These are phyloP conservation scores for Eremophila alpestris DNA, from an alignment of 2,797 vertebrate species.

Conservation along the genomic window DNA sequence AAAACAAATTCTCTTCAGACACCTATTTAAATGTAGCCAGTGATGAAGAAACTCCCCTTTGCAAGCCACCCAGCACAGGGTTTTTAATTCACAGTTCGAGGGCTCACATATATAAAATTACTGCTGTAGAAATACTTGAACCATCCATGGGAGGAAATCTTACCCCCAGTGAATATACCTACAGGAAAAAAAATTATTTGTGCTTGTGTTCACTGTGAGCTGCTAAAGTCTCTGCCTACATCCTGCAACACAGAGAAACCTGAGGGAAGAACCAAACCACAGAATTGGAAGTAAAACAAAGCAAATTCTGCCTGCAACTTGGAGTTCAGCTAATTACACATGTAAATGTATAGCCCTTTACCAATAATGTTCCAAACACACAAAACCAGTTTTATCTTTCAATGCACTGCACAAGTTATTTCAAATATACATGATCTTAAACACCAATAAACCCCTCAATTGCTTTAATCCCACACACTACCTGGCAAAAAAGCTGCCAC, in stretches of 20 bases:
- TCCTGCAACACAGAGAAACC: background rate
- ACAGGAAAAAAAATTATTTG: background rate
- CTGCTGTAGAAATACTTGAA: background rate
- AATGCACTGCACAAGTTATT: background rate
- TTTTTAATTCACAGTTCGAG: background rate
- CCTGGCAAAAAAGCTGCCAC: background rate
- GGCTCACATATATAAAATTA: background rate
- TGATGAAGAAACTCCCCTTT: background rate
- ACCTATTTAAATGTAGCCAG: background rate
- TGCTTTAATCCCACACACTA: background rate
- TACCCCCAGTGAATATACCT: background rate
- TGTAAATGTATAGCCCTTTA: slow-evolving; percentile 2
- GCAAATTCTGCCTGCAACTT: background rate
- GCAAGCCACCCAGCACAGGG: background rate
- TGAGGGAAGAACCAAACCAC: background rate
- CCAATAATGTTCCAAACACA: slow-evolving; percentile 63
- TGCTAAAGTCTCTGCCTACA: background rate
- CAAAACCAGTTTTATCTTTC: background rate
- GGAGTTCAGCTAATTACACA: slow-evolving; percentile 13
- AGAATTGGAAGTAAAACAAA: slow-evolving; percentile 27
- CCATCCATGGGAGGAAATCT: background rate
- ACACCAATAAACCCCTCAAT: background rate
- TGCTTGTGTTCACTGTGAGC: background rate
- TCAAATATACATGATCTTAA: background rate
- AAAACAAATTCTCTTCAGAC: background rate